Base-by-base conservation (phyloP, 92 coral and sea anemone genomes). In the Zoanthus sociatus region DNA sequence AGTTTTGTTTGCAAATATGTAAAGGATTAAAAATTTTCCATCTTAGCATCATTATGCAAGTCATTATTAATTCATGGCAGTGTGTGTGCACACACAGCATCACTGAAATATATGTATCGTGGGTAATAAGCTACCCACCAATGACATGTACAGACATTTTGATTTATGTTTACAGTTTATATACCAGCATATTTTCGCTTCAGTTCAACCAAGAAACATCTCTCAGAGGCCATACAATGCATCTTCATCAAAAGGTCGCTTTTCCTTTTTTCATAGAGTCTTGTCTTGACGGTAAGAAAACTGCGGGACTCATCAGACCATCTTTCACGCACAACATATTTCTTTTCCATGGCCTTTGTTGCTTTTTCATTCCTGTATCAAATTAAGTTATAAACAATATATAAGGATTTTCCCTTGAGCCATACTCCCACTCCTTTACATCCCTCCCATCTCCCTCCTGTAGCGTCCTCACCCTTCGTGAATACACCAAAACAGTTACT, bases 151-250 rank as follows among this genome's bases (percentile, higher is more conserved):
- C 33, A 58, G 66, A 70, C 9, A 70, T 33, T 33, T 33, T 33
- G 3, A 33, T 33, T 3, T 12, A 70, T 15, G 77, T 73, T 45
- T 42, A 45, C 77, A 71, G 47, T 71, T 32, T 26, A 37, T 44
- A 6, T 37, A 83, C 88, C 88, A 56, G 84, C 88, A 83, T 83
- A 89, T 73, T 88, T 88, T 73, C 83, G 76, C 88, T 88, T 87
- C 87, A 87, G 67, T 87, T 87, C 90, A 18, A 79, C 51, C 78
- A 87, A 74, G 87, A 88, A 88, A 79, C 73, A 56, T 70, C 90
- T 79, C 76, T 70, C 90, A 37, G 72, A 88, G 73, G 91, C 84
- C 88, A 89, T 89, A 53, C 79, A 83, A 45, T 74, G 91, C 73
- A 89, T 61, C 88, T 83, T 83, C 88, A 83, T 77, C 88, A 83